phyloP scores from a whole-genome alignment of 2,888 invertebrate genomes.

The Altica lythri region DNA sequence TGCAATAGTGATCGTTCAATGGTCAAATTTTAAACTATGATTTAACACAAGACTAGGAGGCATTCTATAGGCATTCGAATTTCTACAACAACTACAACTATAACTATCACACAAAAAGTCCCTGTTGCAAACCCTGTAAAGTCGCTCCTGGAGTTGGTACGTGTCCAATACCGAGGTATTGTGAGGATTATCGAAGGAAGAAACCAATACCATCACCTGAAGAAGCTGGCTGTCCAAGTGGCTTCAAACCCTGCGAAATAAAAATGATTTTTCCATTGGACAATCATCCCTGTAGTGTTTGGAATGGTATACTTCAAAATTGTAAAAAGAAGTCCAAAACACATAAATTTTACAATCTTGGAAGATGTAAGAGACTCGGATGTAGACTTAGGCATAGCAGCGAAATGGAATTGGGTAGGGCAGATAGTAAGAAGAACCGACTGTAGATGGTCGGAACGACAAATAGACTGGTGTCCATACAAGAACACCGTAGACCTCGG shows the following conservation, averaged over 20 bases:
- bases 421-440: no score
- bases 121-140: constrained; percentile 4
- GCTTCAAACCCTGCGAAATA: constrained; percentile 54
- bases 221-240: constrained; percentile 46
- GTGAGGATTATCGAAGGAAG: constrained; percentile 40
- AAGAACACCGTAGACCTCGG: no score
- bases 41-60: constrained; percentile 38
- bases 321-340: constrained; percentile 50
- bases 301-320: constrained; percentile 51
- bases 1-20: no score
- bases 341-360: neutral
- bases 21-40: no score
- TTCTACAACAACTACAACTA: constrained; percentile 52
- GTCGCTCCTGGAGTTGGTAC: constrained; percentile 27
- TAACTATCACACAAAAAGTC: constrained; percentile 39
- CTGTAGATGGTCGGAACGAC: no score
- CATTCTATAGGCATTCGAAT: constrained; percentile 42
- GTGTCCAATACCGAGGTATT: constrained; percentile 42
- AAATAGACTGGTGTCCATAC: no score
- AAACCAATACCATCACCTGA: constrained; percentile 21
- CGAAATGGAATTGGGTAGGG: no score
- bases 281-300: constrained; percentile 52
- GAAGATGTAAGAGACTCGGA: constrained; percentile 48
- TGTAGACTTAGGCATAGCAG: constrained; percentile 52
- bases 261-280: constrained; percentile 48